Evolutionary conservation across 2,888 invertebrate species (phyloP).

Genomic region (Tromatobia lineatoria): DNA sequence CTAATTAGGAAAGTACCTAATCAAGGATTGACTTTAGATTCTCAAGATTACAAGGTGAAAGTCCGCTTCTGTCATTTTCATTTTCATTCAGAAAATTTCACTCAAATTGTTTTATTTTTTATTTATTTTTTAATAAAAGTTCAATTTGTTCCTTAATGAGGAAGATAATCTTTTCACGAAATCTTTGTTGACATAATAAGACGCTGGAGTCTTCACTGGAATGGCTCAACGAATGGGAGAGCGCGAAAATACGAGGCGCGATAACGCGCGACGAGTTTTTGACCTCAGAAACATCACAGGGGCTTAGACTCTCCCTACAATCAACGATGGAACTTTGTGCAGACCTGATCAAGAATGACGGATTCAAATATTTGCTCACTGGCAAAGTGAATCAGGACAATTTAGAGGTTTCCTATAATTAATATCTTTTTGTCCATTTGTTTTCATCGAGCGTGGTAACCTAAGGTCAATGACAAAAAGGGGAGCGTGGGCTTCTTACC

Average conservation of each 20-base stretch:
- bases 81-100: background rate
- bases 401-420: conserved; percentile 16
- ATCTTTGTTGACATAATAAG: background rate
- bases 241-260: background rate
- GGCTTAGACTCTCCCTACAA: conserved; percentile 26
- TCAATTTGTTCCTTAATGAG: background rate
- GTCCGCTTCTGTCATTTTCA: background rate
- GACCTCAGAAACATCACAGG: conserved; percentile 12
- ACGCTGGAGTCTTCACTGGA: conserved; percentile 1
- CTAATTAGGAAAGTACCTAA: conserved; percentile 46
- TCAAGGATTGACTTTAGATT: conserved; percentile 49
- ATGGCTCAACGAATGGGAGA: conserved; percentile 36
- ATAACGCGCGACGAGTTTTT: conserved; percentile 19
- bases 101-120: background rate
- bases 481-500: background rate
- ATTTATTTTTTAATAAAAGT: background rate
- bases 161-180: background rate
- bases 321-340: conserved; percentile 22
- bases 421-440: background rate
- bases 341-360: conserved; percentile 2
- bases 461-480: background rate
- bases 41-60: conserved; percentile 46
- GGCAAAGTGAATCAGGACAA: conserved; percentile 41
- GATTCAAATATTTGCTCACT: conserved; percentile 30
- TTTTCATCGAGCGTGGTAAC: background rate